phyloP scores from a whole-genome alignment of 2,113 vertebrate genomes.

The Perca fluviatilis region DNA sequence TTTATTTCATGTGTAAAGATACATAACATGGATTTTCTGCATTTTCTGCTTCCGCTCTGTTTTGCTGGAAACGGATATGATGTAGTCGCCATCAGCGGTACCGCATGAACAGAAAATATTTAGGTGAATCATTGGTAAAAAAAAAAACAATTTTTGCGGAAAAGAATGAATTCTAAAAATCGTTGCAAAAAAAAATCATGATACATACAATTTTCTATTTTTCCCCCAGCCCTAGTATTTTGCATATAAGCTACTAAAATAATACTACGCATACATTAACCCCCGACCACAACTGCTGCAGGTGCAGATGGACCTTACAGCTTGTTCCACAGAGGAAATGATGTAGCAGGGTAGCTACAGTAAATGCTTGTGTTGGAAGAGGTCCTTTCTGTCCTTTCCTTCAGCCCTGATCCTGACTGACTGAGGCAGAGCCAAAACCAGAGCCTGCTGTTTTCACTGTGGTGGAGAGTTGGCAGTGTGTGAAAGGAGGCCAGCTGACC shows the following conservation, averaged over 20 bases:
- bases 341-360: background rate
- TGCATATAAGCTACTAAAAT: background rate
- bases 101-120: no score
- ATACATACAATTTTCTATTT: no score
- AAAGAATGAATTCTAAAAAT: no score
- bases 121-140: no score
- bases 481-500: slow-evolving; percentile 69
- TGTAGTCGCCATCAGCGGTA: no score
- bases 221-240: background rate
- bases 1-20: no score
- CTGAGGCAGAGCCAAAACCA: slow-evolving; percentile 44
- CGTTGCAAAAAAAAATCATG: no score
- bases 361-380: slow-evolving; percentile 29
- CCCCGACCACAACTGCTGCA: background rate
- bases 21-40: no score
- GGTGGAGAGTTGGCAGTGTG: slow-evolving; percentile 67
- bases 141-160: no score
- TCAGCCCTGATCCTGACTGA: slow-evolving; percentile 8
- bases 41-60: no score
- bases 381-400: slow-evolving; percentile 3
- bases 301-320: background rate
- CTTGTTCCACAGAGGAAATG: slow-evolving; percentile 5
- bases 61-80: no score
- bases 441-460: slow-evolving; percentile 67
- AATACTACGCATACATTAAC: background rate